A percentile compares a stretch with the other conserved stretches of the same genome.
Conservation (phyloP, 1,140 invertebrate genomes). For the Aphis craccivora region DNA sequence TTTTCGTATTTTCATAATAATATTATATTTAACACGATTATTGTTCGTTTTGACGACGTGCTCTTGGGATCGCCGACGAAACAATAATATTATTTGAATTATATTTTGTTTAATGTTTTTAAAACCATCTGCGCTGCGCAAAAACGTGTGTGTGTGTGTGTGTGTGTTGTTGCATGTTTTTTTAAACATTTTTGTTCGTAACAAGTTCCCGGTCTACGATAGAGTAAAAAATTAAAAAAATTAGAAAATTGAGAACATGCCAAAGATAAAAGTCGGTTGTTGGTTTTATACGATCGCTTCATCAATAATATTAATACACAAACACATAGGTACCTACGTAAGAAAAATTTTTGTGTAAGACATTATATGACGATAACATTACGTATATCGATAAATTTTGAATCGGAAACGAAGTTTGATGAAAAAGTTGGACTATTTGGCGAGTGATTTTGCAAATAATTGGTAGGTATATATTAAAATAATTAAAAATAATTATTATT, state of each 20-base stretch:
- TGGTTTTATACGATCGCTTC: background rate
- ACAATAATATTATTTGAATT: background rate
- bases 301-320: background rate
- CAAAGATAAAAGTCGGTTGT: background rate
- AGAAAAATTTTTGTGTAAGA: background rate
- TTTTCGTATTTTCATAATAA: background rate
- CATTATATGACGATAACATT: background rate
- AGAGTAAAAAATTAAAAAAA: background rate
- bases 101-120: slow-evolving; percentile 10
- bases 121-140: background rate
- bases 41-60: background rate
- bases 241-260: background rate
- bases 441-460: background rate
- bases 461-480: too few relatives aligned
- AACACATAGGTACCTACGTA: too few relatives aligned
- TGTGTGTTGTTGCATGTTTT: background rate
- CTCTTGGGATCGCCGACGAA: background rate
- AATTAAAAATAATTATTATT: too few relatives aligned
- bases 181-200: background rate
- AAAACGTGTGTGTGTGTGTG: too few relatives aligned
- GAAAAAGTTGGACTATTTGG: background rate
- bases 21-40: background rate
- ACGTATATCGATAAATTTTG: background rate
- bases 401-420: background rate
- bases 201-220: background rate